Evolutionary conservation across 2,797 vertebrate genomes (phyloP), one percentile per base, ranked within the genome.

Genomic region (Helarctos malayanus): DNA sequence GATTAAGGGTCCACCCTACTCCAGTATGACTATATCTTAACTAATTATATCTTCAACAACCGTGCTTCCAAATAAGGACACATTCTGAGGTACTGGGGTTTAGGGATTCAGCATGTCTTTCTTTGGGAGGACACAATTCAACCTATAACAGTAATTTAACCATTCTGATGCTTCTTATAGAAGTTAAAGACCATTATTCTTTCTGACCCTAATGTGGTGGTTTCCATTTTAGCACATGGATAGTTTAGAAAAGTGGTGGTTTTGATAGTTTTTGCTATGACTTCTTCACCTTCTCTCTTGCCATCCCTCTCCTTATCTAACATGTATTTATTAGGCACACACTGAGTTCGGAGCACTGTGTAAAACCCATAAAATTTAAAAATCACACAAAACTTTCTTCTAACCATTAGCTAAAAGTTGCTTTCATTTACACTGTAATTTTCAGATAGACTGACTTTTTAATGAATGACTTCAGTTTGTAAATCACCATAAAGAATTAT

Each of bases 361-460:
- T 80, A 87, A 54, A 59, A 94, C 61, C 83, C 49, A 79, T 75
- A 68, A 45, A 85, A 79, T 49, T 18, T 5, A 45, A 89, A 89
- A 73, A 73, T 52, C 52, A 81, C 57, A 76, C 9, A 6, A 71
- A 93, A 79, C 15, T 54, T 4, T 83, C 25, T 91, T 84, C 57
- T 59, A 84, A 83, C 38, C 41, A 61, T 38, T 57, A 83, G 9
- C 25, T 89, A 23, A 13, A 41, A 41, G 71, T 71, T 71, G 21
- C 73, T 97, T 93, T 80, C 35, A 61, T 85, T 65, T 84, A 68
- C 49, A 84, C 21, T 59, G 32, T 32, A 57, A 86, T 90, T 91
- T 91, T 91, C 57, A 89, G 78, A 52, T n/a, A 68, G 6, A 45
- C 7, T 78, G 47, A 92, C 45, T 79, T 89, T 94, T 63, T 85